These are phyloP conservation scores for Orthonyx spaldingii DNA, from an alignment of 2,113 vertebrate species.

Conservation along the genomic window DNA sequence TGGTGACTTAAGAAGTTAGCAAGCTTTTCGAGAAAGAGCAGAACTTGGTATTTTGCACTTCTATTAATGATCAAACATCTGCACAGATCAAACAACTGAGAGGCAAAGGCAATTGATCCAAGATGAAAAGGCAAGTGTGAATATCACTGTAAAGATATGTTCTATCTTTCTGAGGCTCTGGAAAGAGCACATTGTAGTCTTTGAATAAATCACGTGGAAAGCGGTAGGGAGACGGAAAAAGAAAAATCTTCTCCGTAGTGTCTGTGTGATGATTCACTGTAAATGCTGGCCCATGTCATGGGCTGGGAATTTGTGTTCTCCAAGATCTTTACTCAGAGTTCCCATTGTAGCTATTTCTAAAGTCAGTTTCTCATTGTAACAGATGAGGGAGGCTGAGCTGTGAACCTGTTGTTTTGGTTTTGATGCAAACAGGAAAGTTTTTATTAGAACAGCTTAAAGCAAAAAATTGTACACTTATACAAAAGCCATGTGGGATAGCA, in stretches of 20 bases:
- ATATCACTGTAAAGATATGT: rapidly evolving
- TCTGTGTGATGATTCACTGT: not conserved
- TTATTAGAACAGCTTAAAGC: conserved; percentile 18
- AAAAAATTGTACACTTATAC: not conserved
- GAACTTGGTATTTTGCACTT: not conserved
- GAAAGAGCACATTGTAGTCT: not conserved
- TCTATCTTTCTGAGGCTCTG: not conserved
- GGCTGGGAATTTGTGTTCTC: not conserved
- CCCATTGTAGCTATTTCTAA: not conserved
- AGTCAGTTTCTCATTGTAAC: not conserved
- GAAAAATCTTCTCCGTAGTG: not conserved
- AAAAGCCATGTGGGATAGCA: not conserved
- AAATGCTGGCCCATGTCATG: not conserved
- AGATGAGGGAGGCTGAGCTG: not conserved
- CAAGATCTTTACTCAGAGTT: not conserved
- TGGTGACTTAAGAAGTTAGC: not conserved
- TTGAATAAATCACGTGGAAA: not conserved
- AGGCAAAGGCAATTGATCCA: not conserved
- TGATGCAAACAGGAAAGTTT: conserved; percentile 8
- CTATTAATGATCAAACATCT: not conserved
- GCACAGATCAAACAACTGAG: not conserved
- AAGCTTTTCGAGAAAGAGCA: not conserved
- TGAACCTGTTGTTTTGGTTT: conserved; percentile 24
- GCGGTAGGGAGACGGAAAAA: not conserved
- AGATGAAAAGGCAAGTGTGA: not conserved